These are phyloP conservation scores for Pelmatolapia mariae DNA, from an alignment of 2,113 vertebrate genomes.

Conservation along the genomic window DNA sequence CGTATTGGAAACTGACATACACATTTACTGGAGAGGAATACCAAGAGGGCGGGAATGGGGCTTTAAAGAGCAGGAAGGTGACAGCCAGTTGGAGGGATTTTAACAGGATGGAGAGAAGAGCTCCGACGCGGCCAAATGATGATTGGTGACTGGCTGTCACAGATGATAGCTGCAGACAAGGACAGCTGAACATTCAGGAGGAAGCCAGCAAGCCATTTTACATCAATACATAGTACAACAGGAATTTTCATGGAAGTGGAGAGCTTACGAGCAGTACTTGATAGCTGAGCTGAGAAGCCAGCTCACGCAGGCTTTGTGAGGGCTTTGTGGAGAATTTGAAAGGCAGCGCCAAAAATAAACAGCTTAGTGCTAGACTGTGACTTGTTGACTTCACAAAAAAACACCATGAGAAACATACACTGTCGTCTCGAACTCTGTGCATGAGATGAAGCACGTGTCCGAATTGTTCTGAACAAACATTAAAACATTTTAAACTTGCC, in stretches of 20 bases:
- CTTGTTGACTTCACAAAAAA: constrained; percentile 6
- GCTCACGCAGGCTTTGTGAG: constrained; percentile 43
- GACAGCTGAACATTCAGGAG: neutral
- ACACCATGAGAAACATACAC: neutral
- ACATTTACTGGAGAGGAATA: neutral
- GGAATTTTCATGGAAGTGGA: neutral
- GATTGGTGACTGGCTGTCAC: neutral
- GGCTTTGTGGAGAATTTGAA: constrained; percentile 33
- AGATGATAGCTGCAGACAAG: neutral
- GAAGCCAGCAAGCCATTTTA: neutral
- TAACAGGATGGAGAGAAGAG: neutral
- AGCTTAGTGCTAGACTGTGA: constrained; percentile 25
- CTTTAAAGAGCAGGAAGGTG: neutral
- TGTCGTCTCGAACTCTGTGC: neutral
- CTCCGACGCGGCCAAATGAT: neutral
- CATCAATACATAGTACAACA: neutral
- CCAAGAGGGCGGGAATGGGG: neutral
- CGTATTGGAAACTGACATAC: neutral
- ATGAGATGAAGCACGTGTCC: neutral
- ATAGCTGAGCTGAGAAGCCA: constrained; percentile 13
- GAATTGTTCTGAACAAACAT: neutral
- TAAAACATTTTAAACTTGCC: neutral
- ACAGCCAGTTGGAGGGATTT: neutral
- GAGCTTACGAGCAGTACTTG: neutral
- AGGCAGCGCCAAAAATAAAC: constrained; percentile 45